phyloP scores from a whole-genome alignment of 2,797 vertebrate species.

The Alcedo atthis region DNA sequence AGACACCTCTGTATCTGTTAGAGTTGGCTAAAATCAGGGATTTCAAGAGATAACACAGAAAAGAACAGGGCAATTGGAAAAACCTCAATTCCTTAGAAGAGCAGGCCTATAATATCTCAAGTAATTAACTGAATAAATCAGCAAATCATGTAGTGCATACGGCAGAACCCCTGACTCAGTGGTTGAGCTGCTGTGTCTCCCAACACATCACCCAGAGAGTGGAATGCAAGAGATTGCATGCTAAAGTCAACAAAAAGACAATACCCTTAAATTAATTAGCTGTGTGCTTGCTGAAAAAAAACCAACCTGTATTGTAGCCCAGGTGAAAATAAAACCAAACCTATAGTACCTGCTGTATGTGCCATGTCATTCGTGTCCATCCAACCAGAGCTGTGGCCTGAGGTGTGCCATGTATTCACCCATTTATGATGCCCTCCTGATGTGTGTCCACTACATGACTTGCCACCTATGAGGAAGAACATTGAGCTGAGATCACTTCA shows the following conservation, averaged over 20 bases:
- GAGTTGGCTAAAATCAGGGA: neutral
- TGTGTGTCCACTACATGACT: accelerated
- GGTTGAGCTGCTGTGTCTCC: neutral
- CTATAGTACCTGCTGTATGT: neutral
- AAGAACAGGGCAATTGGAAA: accelerated
- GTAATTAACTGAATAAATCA: neutral
- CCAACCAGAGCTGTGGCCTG: too few species aligned
- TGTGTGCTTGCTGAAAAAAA: neutral
- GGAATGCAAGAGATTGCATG: accelerated
- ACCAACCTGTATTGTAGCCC: accelerated
- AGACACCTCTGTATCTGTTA: accelerated
- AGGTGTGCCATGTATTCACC: accelerated
- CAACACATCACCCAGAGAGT: accelerated
- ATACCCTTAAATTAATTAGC: neutral
- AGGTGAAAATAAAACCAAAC: neutral
- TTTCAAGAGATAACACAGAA: neutral
- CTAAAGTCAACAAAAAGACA: neutral
- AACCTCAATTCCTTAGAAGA: neutral
- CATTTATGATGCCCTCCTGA: neutral
- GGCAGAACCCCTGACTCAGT: neutral
- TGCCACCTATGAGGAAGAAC: neutral
- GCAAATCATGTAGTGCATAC: neutral
- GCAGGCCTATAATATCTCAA: neutral
- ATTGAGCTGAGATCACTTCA: neutral
- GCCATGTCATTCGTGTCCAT: accelerated